Evolutionary conservation across 2,113 vertebrate genomes (phyloP).

Genomic region (Eonycteris spelaea): DNA sequence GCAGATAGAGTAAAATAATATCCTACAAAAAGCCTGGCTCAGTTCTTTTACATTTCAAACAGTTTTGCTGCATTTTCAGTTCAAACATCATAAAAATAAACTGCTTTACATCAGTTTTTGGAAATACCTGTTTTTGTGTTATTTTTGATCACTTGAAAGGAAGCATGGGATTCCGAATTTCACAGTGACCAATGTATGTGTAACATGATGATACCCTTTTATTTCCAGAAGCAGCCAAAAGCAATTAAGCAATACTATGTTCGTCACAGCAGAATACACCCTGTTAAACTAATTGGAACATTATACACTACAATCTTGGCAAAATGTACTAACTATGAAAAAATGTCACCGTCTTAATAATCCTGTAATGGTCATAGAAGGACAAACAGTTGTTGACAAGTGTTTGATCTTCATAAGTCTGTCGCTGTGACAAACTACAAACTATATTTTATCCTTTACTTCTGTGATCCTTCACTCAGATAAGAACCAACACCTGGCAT

Average conservation of each 20-base stretch:
- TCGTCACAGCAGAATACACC: neutral
- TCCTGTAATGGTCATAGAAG: conserved; percentile 72
- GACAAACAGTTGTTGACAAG: conserved; percentile 86
- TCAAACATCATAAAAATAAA: conserved; percentile 50
- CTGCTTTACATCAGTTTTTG: conserved; percentile 9
- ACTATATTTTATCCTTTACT: conserved; percentile 80
- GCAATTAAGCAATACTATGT: conserved; percentile 49
- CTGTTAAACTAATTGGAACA: conserved; percentile 76
- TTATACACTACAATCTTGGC: conserved; percentile 55
- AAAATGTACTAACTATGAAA: conserved; percentile 55
- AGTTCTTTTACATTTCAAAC: conserved; percentile 24
- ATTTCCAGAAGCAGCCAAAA: conserved; percentile 55
- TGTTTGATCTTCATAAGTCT: conserved; percentile 83
- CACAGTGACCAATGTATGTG: conserved; percentile 49
- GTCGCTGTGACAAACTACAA: conserved; percentile 80
- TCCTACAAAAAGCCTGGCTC: neutral
- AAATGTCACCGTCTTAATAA: conserved; percentile 75
- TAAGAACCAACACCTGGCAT: conserved; percentile 87
- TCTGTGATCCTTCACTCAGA: conserved; percentile 87
- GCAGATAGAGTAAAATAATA: neutral
- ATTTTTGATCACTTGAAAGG: conserved; percentile 50
- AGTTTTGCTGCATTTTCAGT: conserved; percentile 20
- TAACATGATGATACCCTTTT: conserved; percentile 17
- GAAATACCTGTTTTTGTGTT: conserved; percentile 34
- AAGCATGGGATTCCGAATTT: conserved; percentile 29